phyloP scores from a whole-genome alignment of 2,888 invertebrate species.

The Disparrhopalites patrizii region DNA sequence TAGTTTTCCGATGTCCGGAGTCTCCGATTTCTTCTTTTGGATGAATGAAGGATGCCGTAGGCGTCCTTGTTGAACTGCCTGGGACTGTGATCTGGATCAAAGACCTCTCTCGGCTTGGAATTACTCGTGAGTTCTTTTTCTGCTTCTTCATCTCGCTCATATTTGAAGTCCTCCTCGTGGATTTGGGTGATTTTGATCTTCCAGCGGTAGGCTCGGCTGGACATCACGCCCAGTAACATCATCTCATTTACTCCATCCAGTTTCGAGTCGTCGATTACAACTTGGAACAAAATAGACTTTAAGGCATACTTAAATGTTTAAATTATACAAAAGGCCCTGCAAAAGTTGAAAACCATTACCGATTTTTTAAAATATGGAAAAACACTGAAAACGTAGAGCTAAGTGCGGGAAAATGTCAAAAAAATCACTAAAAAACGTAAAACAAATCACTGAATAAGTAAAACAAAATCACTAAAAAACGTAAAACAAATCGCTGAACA shows the following conservation, averaged over 20 bases:
- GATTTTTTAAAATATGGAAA: too few relatives aligned
- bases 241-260: conserved; percentile 29
- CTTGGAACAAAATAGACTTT: too few relatives aligned
- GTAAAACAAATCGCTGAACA: too few relatives aligned
- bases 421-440: too few relatives aligned
- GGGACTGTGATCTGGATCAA: neutral
- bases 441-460: too few relatives aligned
- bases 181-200: conserved; percentile 38
- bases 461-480: too few relatives aligned
- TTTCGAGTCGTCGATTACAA: conserved; percentile 33
- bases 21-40: too few relatives aligned
- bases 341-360: too few relatives aligned
- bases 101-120: neutral
- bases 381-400: too few relatives aligned
- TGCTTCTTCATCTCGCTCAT: neutral
- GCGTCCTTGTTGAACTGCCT: conserved; percentile 7
- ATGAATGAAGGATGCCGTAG: conserved; percentile 10
- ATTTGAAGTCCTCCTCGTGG: neutral
- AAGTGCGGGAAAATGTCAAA: too few relatives aligned
- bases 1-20: neutral
- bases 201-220: conserved; percentile 41
- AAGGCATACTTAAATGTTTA: too few relatives aligned
- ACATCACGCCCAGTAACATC: conserved; percentile 38
- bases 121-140: neutral
- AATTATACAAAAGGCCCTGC: neutral